Evolutionary conservation across 2,888 invertebrate species (phyloP), one percentile per base, ranked within the genome.

Genomic region (Chouioia cunea): DNA sequence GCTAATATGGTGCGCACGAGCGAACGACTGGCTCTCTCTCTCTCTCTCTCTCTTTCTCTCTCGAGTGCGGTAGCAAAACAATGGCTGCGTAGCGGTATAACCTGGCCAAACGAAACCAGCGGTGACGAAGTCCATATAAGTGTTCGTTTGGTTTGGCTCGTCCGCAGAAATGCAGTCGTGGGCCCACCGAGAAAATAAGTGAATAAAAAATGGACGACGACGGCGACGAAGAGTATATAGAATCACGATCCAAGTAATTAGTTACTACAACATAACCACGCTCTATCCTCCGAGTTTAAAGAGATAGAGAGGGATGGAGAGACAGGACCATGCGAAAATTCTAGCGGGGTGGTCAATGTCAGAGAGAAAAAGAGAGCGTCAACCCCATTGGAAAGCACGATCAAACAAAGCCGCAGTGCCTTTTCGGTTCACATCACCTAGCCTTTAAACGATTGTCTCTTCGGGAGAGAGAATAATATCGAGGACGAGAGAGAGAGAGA

Each of bases 41-140:
- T 53, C 27, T 36, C 50, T 14, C 15, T 67, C 48, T 8, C 56
- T 46, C 59, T 15, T 43, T 46, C n/a, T 67, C 73, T 59, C 74
- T 77, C 79, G 76, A 76, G 76, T 80, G 80, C 81, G 81, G 80
- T 82, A 81, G 81, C 82, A 84, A 84, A 85, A 83, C 84, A 84
- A 84, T 85, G 83, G 83, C 79, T 76, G 76, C 77, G 75, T 79
- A 83, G 83, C 83, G 83, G 82, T 83, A 83, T 83, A 83, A 77
- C 80, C 81, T 80, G 78, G 78, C 79, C 76, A 44, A n/a, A 15
- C 20, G 81, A 82, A 81, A 81, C 80, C 79, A 80, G 79, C 81
- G 79, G 81, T 84, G 83, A 84, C 83, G 83, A 83, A 83, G 84
- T 83, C 84, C 84, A 83, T 83, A 84, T 83, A 84, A 83, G 84